A percentile compares a stretch with the other conserved stretches of the same genome.
Conservation (phyloP, 2,113 vertebrate species). For the Tetraodon nigroviridis region DNA sequence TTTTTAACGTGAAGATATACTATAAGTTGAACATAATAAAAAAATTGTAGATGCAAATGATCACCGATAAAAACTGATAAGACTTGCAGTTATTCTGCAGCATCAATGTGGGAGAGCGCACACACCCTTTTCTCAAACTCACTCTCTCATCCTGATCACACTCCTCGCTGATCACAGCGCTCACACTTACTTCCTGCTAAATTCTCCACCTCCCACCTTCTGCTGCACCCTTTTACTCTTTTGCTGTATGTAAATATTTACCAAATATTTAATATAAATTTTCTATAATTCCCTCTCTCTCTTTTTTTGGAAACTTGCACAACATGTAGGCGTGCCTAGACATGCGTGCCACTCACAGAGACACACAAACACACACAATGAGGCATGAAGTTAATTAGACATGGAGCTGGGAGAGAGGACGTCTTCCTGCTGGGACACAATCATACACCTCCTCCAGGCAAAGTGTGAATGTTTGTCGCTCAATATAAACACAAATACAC, state of each 20-base stretch:
- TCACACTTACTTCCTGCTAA: background rate
- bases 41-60: too few species aligned
- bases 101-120: too few species aligned
- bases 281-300: background rate
- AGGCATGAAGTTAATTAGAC: constrained; percentile 69
- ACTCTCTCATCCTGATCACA: too few species aligned
- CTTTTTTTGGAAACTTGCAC: background rate
- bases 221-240: background rate
- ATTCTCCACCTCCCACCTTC: background rate
- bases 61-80: too few species aligned
- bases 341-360: background rate
- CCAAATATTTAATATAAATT: background rate
- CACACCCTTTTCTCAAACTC: too few species aligned
- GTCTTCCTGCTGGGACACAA: constrained; percentile 57
- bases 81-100: too few species aligned
- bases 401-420: constrained; percentile 54
- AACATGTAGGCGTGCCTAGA: background rate
- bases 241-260: background rate
- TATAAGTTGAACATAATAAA: too few species aligned
- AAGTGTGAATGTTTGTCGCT: constrained; percentile 18
- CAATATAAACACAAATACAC: constrained; percentile 20
- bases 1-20: too few species aligned
- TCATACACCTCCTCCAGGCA: constrained; percentile 51
- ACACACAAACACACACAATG: constrained; percentile 40
- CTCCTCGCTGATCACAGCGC: background rate